Evolutionary conservation across 1,140 invertebrate genomes (phyloP).

Genomic region (Diploscapter pachys): DNA sequence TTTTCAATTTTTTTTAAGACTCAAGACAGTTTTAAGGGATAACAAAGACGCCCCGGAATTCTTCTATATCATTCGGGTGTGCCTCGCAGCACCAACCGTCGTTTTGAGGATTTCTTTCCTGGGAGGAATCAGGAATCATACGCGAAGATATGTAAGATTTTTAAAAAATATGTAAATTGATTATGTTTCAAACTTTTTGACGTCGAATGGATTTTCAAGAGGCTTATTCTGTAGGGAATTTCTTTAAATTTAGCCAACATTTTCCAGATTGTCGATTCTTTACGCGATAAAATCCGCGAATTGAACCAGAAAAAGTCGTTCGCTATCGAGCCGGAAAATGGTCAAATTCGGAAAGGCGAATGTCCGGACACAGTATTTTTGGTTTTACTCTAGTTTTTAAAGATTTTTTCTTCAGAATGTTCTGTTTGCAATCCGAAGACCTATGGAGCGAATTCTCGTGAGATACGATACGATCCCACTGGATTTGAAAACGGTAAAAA

Average conservation of each 20-base stretch:
- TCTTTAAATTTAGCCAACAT: slow-evolving; percentile 7
- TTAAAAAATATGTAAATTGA: slow-evolving; percentile 13
- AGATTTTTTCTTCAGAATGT: neutral
- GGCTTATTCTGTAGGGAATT: slow-evolving; percentile 3
- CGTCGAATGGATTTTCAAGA: neutral
- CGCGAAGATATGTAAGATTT: slow-evolving; percentile 63
- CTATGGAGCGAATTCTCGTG: slow-evolving; percentile 31
- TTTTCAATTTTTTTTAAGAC: slow-evolving; percentile 8
- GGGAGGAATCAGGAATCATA: slow-evolving; percentile 69
- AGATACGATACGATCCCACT: slow-evolving; percentile 13
- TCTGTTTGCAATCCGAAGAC: slow-evolving; percentile 13
- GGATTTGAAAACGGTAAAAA: neutral
- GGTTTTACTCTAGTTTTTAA: neutral
- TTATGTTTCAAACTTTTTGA: neutral
- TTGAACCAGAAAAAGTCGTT: neutral
- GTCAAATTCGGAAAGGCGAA: neutral
- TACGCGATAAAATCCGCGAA: neutral
- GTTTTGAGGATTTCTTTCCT: slow-evolving; percentile 75
- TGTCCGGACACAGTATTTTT: slow-evolving; percentile 2
- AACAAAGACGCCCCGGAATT: slow-evolving; percentile 70
- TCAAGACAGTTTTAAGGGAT: slow-evolving; percentile 62
- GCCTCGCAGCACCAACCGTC: slow-evolving; percentile 73
- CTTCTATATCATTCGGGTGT: slow-evolving; percentile 73
- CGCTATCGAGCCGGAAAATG: too few relatives aligned
- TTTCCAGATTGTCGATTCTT: slow-evolving; percentile 4